Evolutionary conservation across 2,888 invertebrate genomes (phyloP).

Genomic region (Aleiodes alternator): DNA sequence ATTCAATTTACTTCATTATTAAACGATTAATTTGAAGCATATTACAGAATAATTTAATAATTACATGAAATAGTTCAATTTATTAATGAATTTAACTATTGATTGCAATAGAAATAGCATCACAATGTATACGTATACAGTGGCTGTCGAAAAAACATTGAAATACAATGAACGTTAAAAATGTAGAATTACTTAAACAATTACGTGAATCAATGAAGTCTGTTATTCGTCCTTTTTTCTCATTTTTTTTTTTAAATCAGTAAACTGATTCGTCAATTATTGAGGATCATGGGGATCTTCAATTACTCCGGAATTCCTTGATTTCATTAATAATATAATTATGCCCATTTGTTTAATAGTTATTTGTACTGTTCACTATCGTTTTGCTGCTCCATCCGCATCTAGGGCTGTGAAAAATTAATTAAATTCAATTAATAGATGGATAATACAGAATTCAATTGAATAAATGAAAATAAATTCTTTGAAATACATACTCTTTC

Average conservation of each 20-base stretch:
- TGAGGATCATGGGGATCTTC: slow-evolving; percentile 16
- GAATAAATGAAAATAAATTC: background rate
- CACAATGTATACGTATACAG: slow-evolving; percentile 34
- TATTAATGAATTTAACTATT: slow-evolving; percentile 1
- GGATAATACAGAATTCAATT: slow-evolving; percentile 1
- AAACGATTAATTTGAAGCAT: too few species aligned
- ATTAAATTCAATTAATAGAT: slow-evolving; percentile 36
- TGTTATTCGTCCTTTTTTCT: background rate
- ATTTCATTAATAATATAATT: slow-evolving; percentile 18
- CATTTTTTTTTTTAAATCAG: background rate
- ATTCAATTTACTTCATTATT: too few species aligned
- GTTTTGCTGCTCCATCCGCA: slow-evolving; percentile 67
- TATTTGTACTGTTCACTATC: slow-evolving; percentile 62
- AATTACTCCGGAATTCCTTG: slow-evolving; percentile 4
- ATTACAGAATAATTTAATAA: too few species aligned
- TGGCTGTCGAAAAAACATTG: background rate
- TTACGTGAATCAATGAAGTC: slow-evolving; percentile 3
- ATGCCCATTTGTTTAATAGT: slow-evolving; percentile 28
- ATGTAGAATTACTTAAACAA: slow-evolving; percentile 3
- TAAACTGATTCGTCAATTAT: slow-evolving; percentile 15
- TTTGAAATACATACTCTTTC: slow-evolving; percentile 85
- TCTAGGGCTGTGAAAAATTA: slow-evolving; percentile 66
- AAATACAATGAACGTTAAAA: slow-evolving; percentile 8
- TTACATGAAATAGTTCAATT: slow-evolving; percentile 22
- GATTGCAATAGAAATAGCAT: slow-evolving; percentile 20